A percentile compares a stretch with the other conserved stretches of the same genome.
Conservation (phyloP, 2,113 vertebrate species). For the Castor canadensis region DNA sequence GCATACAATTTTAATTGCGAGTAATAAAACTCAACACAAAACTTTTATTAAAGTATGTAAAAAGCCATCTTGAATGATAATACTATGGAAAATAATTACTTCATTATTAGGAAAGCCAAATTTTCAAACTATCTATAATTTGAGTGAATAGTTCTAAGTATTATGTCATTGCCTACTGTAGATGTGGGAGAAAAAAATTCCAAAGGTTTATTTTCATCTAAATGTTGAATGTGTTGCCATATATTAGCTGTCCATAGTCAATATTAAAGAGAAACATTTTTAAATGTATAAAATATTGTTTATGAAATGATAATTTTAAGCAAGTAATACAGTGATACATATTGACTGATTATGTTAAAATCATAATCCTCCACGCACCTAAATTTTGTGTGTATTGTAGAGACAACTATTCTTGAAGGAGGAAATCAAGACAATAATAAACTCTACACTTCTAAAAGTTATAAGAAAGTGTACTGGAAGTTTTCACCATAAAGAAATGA, state of each 20-base stretch:
- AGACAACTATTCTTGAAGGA: neutral
- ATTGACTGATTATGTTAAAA: neutral
- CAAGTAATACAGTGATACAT: neutral
- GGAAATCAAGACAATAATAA: neutral
- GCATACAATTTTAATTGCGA: constrained; percentile 61
- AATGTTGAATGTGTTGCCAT: neutral
- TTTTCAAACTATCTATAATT: neutral
- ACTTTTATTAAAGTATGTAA: constrained; percentile 48
- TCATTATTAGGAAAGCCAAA: neutral
- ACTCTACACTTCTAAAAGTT: too few species aligned
- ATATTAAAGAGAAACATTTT: constrained; percentile 3
- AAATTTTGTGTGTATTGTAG: neutral
- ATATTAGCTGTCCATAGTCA: neutral
- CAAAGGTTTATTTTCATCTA: neutral
- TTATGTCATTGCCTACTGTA: neutral
- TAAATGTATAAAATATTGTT: neutral
- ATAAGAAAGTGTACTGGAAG: too few species aligned
- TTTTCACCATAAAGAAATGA: neutral
- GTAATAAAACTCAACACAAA: constrained; percentile 65
- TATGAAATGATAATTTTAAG: neutral
- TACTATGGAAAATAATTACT: neutral
- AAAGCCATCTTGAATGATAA: constrained; percentile 28
- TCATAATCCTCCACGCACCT: neutral
- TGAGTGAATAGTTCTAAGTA: neutral
- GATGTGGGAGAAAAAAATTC: neutral